Evolutionary conservation across 2,113 vertebrate species (phyloP), one percentile per base, ranked within the genome.

Genomic region (Albula goreensis): DNA sequence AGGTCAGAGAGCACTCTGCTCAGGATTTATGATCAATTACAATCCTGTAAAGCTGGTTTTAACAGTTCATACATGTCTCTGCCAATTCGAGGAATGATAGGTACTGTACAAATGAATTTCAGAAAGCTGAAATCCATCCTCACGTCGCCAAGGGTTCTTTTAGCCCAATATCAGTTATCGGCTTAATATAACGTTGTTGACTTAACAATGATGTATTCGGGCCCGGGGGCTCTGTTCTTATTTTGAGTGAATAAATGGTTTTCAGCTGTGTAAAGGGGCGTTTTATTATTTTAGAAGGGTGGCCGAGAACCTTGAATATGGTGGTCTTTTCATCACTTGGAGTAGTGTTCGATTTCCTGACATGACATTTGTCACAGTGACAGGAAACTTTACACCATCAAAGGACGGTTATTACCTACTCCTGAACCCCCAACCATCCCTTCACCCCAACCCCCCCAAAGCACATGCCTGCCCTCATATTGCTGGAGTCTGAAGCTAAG

Each of bases 151-250:
- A 94, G 94, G 96, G 97, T 97, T 93, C 94, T 95, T 92, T 95
- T 95, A 94, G 94, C 83, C 93, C 93, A 95, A 94, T 97, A 97
- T 97, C 94, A 94, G 92, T 97, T 97, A 96, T 94, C 93, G 89
- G 94, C 96, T 97, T 98, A 97, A 97, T 98, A 97, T 97, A 97
- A 97, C 97, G 97, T 96, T 97, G 97, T 97, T 98, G 97, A 97
- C 97, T 97, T 98, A 98, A 97, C 96, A 94, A 96, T 98, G 98
- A 99, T 98, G 86, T 96, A 98, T 99, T 95, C 94, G 92, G 92
- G 93, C 97, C 97, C 96, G 90, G 96, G 90, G 97, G 97, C 96
- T 89, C 95, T 95, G 94, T 95, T 94, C 91, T 93, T 93, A 91
- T 96, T 97, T 96, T 93, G 90, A 96, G 97, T 94, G 95, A 97